Evolutionary conservation across 2,888 invertebrate genomes (phyloP), one percentile per base, ranked within the genome.

Genomic region (Hemaris fuciformis): DNA sequence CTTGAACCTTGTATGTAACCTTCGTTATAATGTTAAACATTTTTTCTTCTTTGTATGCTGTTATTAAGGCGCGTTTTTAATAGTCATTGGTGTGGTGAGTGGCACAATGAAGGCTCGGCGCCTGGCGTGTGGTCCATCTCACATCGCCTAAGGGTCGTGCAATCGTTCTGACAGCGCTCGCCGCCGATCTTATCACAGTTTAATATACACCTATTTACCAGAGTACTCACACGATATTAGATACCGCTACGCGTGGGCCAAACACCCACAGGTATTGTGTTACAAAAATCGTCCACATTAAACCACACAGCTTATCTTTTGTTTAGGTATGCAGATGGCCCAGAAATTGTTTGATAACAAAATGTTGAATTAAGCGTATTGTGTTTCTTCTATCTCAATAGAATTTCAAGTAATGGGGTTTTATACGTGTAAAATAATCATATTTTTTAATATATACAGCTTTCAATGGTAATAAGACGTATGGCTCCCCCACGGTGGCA

Each of bases 121-220:
- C 80, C 73, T 80, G 79, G 84, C 85, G 87, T 87, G 89, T 88
- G 88, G 88, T 87, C 85, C 72, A 70, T 61, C 64, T 58, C 38
- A 64, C 76, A 69, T 76, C 72, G 71, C 61, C 58, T 65, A 71
- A 76, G 77, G 77, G 75, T 76, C 78, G 77, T 71, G 74, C 79
- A 81, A 87, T 83, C 83, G 79, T 73, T 79, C 82, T 79, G 88
- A 87, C 85, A 84, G 82, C 73, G 64, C 67, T 66, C 68, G 71
- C 73, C 75, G 74, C 72, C 66, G 89, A 87, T 87, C 77, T 80
- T 87, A 89, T 87, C 86, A 74, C 73, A 69, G 67, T 81, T 78
- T 80, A 80, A 84, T 81, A 79, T 80, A 80, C 81, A 80, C 80
- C 77, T 82, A 82, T 84, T 79, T 62, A 56, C 43, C 34, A 45